These are phyloP conservation scores for Caerostris extrusa DNA, from an alignment of 1,140 invertebrate species.

Conservation along the genomic window DNA sequence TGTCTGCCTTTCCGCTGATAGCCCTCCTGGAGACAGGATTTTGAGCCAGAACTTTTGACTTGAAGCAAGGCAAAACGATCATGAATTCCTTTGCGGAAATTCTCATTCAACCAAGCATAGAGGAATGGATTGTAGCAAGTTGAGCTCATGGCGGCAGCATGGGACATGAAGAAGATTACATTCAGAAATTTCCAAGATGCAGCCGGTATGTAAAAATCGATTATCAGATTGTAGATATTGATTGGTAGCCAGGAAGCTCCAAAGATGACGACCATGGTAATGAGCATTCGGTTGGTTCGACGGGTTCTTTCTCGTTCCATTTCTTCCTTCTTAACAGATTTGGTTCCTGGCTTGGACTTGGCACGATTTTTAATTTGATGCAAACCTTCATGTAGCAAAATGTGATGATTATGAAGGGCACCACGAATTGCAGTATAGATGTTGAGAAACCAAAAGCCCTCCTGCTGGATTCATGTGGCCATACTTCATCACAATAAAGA, in stretches of 20 bases:
- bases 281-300: constrained; percentile 82
- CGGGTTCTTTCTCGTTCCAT: constrained; percentile 78
- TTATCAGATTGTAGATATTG: constrained; percentile 83
- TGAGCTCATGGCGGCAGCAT: constrained; percentile 84
- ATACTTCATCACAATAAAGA: constrained; percentile 90
- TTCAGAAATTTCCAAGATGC: constrained; percentile 80
- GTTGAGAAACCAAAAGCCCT: constrained; percentile 92
- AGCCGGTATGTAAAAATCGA: constrained; percentile 82
- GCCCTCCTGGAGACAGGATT: constrained; percentile 23
- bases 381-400: constrained; percentile 97
- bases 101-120: constrained; percentile 83
- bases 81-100: constrained; percentile 79
- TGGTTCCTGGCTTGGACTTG: constrained; percentile 88
- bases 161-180: constrained; percentile 83
- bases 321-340: constrained; percentile 85
- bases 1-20: constrained; percentile 60
- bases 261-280: constrained; percentile 83
- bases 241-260: constrained; percentile 83
- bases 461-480: constrained; percentile 88
- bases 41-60: background rate
- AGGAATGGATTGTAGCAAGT: constrained; percentile 84
- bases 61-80: constrained; percentile 78
- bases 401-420: constrained; percentile 96
- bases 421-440: constrained; percentile 94
- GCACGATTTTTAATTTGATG: constrained; percentile 90